phyloP scores from a whole-genome alignment of 2,888 invertebrate genomes.

The Spatulosminthurus flaviceps region DNA sequence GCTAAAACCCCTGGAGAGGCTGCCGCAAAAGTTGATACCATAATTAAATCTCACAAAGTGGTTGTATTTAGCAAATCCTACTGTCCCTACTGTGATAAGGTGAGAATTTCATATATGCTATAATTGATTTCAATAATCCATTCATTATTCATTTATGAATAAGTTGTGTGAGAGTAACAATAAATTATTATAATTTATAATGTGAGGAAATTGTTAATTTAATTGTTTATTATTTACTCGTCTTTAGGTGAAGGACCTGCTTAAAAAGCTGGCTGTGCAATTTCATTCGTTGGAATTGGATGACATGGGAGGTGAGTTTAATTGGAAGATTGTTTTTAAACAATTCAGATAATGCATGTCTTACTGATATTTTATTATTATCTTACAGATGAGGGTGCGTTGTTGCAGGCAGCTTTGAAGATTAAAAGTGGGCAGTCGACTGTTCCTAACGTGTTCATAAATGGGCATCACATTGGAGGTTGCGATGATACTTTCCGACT shows the following conservation, averaged over 20 bases:
- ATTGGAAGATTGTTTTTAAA: not conserved
- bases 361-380: too few species aligned
- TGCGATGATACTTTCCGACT: slow-evolving; percentile 37
- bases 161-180: too few species aligned
- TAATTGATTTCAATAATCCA: too few species aligned
- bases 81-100: slow-evolving; percentile 35
- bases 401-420: slow-evolving; percentile 29
- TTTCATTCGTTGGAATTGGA: slow-evolving; percentile 20
- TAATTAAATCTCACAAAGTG: slow-evolving; percentile 21
- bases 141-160: too few species aligned
- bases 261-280: not conserved
- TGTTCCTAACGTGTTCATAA: slow-evolving; percentile 40
- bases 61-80: slow-evolving; percentile 38
- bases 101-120: too few species aligned
- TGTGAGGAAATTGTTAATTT: too few species aligned
- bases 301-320: slow-evolving; percentile 20
- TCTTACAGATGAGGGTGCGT: slow-evolving; percentile 19
- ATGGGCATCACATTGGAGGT: slow-evolving; percentile 35
- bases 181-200: too few species aligned
- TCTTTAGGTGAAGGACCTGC: slow-evolving; percentile 22
- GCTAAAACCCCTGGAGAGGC: not conserved
- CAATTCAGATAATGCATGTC: too few species aligned
- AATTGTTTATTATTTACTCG: not conserved
- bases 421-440: slow-evolving; percentile 16
- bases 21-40: not conserved